Evolutionary conservation across 1,140 invertebrate species (phyloP).

Genomic region (Oreohelix idahoensis): DNA sequence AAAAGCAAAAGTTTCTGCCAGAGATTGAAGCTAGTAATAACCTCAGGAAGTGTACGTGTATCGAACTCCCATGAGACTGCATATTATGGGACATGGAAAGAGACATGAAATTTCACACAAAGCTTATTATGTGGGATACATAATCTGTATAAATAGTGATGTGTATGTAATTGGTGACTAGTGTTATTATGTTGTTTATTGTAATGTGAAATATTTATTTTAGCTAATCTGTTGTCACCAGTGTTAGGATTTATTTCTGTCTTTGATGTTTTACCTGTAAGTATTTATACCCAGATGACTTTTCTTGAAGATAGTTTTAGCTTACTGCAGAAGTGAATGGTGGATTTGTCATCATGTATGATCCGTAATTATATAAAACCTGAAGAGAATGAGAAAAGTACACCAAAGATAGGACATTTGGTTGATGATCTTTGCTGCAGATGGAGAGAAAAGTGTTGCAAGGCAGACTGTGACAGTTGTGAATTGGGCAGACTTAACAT

Average conservation of each 20-base stretch:
- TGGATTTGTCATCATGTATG: no score
- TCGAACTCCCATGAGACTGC: not conserved
- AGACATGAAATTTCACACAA: not conserved
- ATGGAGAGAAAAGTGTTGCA: no score
- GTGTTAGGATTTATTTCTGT: not conserved
- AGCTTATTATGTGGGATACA: not conserved
- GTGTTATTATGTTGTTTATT: not conserved
- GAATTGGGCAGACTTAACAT: no score
- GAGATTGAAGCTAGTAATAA: not conserved
- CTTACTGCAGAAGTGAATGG: no score
- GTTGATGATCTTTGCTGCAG: no score
- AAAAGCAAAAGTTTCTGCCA: not conserved
- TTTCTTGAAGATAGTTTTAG: no score
- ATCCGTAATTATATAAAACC: no score
- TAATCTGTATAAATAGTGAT: not conserved
- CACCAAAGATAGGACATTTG: no score
- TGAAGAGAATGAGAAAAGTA: no score
- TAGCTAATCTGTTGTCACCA: not conserved
- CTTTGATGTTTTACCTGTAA: no score
- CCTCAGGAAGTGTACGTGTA: not conserved
- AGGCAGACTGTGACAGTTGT: no score
- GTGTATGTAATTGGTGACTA: not conserved
- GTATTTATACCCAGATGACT: no score
- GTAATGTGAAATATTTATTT: not conserved
- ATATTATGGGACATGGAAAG: not conserved